Evolutionary conservation across 2,888 invertebrate species (phyloP).

Genomic region (Ophonus ardosiacus): DNA sequence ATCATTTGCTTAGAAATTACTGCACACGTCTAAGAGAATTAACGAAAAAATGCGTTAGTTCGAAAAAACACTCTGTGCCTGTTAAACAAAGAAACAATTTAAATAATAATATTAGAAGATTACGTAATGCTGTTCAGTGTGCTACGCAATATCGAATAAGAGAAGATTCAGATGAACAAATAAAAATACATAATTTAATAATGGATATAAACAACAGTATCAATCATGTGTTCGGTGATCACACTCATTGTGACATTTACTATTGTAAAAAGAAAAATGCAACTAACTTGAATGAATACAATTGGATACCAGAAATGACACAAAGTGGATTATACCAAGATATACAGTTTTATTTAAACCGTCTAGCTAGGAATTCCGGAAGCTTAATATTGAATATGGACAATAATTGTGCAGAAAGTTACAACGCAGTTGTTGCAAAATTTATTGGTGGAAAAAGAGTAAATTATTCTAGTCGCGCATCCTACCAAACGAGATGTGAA

Average conservation of each 20-base stretch:
- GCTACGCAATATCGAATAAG: too few species aligned
- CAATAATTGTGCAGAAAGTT: too few species aligned
- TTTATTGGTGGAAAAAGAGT: neutral
- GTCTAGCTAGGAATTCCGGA: conserved; percentile 49
- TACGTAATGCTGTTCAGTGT: too few species aligned
- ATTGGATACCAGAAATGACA: conserved; percentile 53
- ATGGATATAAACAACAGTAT: conserved; percentile 22
- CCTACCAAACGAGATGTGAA: too few species aligned
- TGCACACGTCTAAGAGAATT: conserved; percentile 36
- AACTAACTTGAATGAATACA: conserved; percentile 34
- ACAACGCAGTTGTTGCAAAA: conserved; percentile 46
- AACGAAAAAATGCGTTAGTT: too few species aligned
- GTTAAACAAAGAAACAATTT: too few species aligned
- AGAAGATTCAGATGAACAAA: too few species aligned
- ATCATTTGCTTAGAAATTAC: conserved; percentile 65
- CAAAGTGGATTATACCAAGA: conserved; percentile 61
- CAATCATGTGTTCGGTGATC: conserved; percentile 57
- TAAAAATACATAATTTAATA: too few species aligned
- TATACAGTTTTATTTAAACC: conserved; percentile 21
- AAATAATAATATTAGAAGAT: too few species aligned
- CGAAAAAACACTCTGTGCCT: too few species aligned
- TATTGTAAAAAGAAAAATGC: conserved; percentile 20
- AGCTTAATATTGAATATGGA: conserved; percentile 51
- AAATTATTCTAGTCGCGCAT: conserved; percentile 42
- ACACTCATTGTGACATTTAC: neutral